Evolutionary conservation across 2,888 invertebrate species (phyloP).

Genomic region (Luperina testacea): DNA sequence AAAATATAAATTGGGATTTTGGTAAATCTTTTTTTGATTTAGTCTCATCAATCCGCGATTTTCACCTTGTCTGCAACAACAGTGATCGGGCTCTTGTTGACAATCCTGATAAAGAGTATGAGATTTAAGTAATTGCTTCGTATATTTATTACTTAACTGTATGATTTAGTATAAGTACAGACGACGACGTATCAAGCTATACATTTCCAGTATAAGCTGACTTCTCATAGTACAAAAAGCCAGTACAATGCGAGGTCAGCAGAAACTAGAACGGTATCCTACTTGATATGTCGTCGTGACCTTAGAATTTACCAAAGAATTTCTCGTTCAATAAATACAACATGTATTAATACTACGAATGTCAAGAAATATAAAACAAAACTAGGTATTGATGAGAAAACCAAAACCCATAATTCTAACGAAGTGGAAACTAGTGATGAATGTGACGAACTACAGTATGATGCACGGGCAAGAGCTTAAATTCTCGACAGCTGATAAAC

Average conservation of each 20-base stretch:
- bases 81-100: background rate
- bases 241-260: background rate
- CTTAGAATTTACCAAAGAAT: background rate
- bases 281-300: background rate
- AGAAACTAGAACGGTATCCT: background rate
- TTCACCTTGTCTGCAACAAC: background rate
- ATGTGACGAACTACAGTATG: slow-evolving; percentile 36
- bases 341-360: background rate
- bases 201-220: background rate
- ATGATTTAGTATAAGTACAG: background rate
- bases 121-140: background rate
- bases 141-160: background rate
- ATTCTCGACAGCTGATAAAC: slow-evolving; percentile 62
- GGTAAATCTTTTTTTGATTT: too few species aligned
- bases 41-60: background rate
- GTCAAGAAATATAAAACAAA: slow-evolving; percentile 28
- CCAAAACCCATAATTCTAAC: slow-evolving; percentile 43
- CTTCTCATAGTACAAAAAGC: background rate
- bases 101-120: background rate
- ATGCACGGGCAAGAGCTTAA: slow-evolving; percentile 48
- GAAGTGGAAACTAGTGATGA: slow-evolving; percentile 50
- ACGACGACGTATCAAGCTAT: background rate
- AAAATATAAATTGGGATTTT: background rate
- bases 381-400: slow-evolving; percentile 26
- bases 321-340: background rate